These are phyloP conservation scores for Urocolius indicus DNA, from an alignment of 2,113 vertebrate species.

Conservation along the genomic window DNA sequence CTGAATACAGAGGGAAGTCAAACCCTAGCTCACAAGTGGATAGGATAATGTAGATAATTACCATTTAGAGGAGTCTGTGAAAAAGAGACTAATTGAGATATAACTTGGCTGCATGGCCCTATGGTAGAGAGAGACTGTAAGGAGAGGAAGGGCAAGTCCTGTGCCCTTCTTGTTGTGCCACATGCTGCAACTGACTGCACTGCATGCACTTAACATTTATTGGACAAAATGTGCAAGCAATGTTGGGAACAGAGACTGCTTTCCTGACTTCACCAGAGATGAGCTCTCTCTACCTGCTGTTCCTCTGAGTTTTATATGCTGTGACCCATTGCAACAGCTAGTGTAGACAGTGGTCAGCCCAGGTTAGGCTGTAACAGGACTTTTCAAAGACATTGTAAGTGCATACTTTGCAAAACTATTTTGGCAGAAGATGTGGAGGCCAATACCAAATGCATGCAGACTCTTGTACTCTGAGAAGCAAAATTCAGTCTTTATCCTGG, in stretches of 20 bases:
- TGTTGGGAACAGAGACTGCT: neutral
- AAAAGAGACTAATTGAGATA: neutral
- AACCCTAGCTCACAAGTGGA: neutral
- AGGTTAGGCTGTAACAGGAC: neutral
- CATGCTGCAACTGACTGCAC: neutral
- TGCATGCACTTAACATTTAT: neutral
- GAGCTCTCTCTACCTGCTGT: neutral
- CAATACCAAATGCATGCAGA: neutral
- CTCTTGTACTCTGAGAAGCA: neutral
- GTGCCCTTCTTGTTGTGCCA: neutral
- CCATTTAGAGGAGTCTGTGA: neutral
- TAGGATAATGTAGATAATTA: neutral
- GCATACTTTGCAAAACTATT: neutral
- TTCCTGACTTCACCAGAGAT: neutral
- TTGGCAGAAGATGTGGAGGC: neutral
- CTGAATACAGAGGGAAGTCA: neutral
- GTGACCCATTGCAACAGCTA: neutral
- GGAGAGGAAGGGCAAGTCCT: neutral
- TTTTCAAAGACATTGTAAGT: neutral
- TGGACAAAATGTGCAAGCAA: neutral
- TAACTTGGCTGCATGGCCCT: neutral
- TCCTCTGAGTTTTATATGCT: neutral
- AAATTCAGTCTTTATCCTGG: neutral
- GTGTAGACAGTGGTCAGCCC: neutral
- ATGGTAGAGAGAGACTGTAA: neutral